Percentiles rank a stretch among this genome's conserved stretches.
phyloP scores from a whole-genome alignment of 1,140 invertebrate genomes.

The Campoletis sonorensis region DNA sequence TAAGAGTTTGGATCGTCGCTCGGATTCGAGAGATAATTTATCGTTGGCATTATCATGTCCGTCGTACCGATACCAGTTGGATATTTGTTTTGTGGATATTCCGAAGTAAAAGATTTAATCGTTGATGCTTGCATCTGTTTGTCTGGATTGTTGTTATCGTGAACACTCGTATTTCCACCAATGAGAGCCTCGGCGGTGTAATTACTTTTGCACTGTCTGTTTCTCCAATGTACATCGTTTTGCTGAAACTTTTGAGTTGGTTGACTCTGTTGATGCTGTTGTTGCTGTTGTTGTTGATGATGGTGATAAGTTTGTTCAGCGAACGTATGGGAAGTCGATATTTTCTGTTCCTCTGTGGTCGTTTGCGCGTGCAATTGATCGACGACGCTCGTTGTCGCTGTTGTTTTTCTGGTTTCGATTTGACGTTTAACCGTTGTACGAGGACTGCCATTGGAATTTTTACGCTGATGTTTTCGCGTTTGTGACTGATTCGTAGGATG shows the following conservation, averaged over 20 bases:
- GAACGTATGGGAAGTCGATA: conserved; percentile 59
- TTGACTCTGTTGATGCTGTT: conserved; percentile 52
- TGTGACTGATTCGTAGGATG: conserved; percentile 59
- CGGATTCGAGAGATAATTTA: conserved; percentile 73
- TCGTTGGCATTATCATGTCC: conserved; percentile 68
- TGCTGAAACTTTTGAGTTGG: conserved; percentile 70
- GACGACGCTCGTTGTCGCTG: conserved; percentile 45
- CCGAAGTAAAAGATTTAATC: conserved; percentile 66
- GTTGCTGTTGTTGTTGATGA: conserved; percentile 46
- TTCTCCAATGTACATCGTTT: conserved; percentile 72
- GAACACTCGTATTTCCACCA: conserved; percentile 70
- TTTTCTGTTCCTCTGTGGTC: conserved; percentile 66
- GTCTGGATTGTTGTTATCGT: conserved; percentile 67
- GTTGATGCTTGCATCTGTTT: conserved; percentile 64
- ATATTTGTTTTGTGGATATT: conserved; percentile 73
- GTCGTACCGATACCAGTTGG: conserved; percentile 61
- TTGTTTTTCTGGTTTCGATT: conserved; percentile 68
- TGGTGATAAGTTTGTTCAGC: conserved; percentile 64
- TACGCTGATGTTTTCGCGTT: conserved; percentile 66
- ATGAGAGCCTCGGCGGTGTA: conserved; percentile 81
- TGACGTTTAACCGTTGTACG: conserved; percentile 68
- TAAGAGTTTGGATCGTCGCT: conserved; percentile 68
- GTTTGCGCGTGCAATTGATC: conserved; percentile 66
- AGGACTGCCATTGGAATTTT: conserved; percentile 68
- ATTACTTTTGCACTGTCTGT: conserved; percentile 76